A percentile compares a stretch with the other conserved stretches of the same genome.
Evolutionary conservation across 2,113 vertebrate species (phyloP).

Genomic region (Uria aalge): DNA sequence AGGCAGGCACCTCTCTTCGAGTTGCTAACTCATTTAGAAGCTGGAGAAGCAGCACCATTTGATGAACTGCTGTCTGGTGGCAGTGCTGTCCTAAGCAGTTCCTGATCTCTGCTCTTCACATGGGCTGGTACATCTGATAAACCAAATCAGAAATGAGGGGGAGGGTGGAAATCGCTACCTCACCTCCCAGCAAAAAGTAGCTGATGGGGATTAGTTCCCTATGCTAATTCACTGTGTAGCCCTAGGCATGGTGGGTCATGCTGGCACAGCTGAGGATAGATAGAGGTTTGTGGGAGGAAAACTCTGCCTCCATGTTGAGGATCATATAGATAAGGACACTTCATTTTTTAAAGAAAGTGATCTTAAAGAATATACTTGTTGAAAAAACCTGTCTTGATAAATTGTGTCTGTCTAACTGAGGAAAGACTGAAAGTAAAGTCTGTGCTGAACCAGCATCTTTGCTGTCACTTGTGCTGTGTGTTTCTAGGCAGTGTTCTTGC

Average conservation of each 20-base stretch:
- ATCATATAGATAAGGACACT: neutral
- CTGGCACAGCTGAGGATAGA: neutral
- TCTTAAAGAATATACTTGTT: neutral
- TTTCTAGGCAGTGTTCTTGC: neutral
- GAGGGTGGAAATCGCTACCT: neutral
- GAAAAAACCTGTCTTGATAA: neutral
- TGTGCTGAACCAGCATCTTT: neutral
- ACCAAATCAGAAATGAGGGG: neutral
- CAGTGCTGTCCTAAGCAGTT: neutral
- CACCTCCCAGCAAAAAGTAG: neutral
- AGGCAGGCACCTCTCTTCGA: neutral
- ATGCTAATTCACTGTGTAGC: neutral
- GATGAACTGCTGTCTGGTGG: neutral
- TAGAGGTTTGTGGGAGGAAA: neutral
- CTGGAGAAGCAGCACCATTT: neutral
- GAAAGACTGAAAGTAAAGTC: neutral
- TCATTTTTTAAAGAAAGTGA: neutral
- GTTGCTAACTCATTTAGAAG: neutral
- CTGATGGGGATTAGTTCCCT: neutral
- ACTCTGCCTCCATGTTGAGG: accelerated
- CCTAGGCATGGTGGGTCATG: accelerated
- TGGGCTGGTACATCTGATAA: neutral
- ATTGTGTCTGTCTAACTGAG: neutral
- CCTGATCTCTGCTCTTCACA: neutral
- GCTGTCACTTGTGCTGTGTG: neutral